These are phyloP conservation scores for Himalopsyche tibetana DNA, from an alignment of 2,888 invertebrate species.

Conservation along the genomic window DNA sequence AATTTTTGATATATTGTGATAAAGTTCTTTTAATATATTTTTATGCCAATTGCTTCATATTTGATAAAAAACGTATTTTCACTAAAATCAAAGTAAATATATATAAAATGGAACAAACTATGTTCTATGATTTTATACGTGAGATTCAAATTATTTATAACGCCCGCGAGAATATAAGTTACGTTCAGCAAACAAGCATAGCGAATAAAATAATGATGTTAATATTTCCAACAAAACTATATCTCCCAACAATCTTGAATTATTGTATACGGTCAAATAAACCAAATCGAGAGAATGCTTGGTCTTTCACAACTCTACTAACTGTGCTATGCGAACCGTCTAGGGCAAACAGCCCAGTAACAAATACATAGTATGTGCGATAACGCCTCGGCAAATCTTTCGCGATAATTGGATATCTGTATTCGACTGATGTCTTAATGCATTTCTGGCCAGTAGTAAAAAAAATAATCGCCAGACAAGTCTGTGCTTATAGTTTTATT, in stretches of 20 bases:
- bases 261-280: slow-evolving; percentile 19
- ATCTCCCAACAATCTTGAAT: neutral
- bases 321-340: neutral
- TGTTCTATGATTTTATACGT: no score
- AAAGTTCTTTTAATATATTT: no score
- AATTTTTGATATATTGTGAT: no score
- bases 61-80: no score
- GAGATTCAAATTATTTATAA: no score
- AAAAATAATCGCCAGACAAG: neutral
- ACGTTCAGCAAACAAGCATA: no score
- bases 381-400: neutral
- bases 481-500: no score
- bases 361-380: slow-evolving; percentile 30
- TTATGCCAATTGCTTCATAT: no score
- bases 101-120: no score
- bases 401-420: slow-evolving; percentile 28
- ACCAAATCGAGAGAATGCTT: neutral
- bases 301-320: slow-evolving; percentile 22
- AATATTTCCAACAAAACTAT: neutral
- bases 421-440: slow-evolving; percentile 34
- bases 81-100: no score
- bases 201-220: no score
- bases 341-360: neutral
- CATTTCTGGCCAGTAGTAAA: neutral
- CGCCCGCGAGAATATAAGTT: no score